Evolutionary conservation across 2,888 invertebrate species (phyloP), one percentile per base, ranked within the genome.

Genomic region (Microdon myrmicae): DNA sequence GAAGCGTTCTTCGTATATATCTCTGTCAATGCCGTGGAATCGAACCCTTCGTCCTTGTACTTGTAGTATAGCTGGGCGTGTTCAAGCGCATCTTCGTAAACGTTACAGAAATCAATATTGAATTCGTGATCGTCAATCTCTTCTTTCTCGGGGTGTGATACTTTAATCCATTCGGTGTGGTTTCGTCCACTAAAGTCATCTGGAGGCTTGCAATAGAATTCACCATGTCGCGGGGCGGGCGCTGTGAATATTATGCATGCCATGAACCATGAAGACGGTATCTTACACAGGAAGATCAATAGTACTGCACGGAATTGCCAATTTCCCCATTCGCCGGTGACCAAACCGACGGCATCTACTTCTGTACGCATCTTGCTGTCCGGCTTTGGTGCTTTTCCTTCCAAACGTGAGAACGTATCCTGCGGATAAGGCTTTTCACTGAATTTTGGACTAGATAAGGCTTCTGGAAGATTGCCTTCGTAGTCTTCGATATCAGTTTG

Each of bases 241-340:
- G 82, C 82, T 26, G 81, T 81, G 56, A 81, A 82, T 43, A 82
- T 81, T 12, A 82, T 81, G 60, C 81, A 81, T 2, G 82, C 81
- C 82, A 82, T 82, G 58, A 82, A 82, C 82, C 82, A 82, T 1
- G 81, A 80, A 0, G 81, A 79, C 2, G 82, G 82, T 22, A 80
- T 77, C 69, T 82, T 82, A 55, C 80, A 80, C 2, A 82, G 71
- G 49, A 78, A 81, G 14, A 82, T 79, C 7, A 81, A 68, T 3
- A 81, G 68, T 2, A 81, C 79, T 0, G 81, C 77, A 32, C 81
- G 74, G 26, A 80, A 56, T 58, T 82, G 82, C 82, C 82, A 82
- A 67, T 73, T 75, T 14, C 82, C 82, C 77, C 79, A 80, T 49
- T 79, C 74, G 35, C 81, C 81, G 12, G 80, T 79, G 13, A 81